These are phyloP conservation scores for Thymelicus acteon DNA, from an alignment of 2,888 invertebrate genomes.

Conservation along the genomic window DNA sequence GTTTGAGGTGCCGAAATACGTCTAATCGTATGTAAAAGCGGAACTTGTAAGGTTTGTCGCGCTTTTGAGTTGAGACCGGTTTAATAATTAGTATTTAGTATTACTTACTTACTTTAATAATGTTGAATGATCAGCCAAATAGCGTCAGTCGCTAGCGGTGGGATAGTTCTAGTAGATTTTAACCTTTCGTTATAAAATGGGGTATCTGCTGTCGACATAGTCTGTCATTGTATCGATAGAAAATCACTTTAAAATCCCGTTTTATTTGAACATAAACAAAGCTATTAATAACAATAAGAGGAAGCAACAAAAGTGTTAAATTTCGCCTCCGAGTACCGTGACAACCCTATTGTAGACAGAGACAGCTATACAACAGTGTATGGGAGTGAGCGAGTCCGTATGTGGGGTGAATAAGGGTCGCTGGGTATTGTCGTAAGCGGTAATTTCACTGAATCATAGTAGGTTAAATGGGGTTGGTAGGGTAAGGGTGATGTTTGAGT, in stretches of 20 bases:
- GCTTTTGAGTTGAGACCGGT: no score
- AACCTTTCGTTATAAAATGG: no score
- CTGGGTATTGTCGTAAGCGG: constrained; percentile 38
- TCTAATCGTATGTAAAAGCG: no score
- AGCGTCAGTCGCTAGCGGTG: no score
- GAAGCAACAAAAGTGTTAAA: constrained; percentile 34
- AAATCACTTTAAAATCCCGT: constrained; percentile 8
- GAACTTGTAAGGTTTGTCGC: no score
- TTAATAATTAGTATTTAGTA: no score
- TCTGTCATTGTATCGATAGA: not conserved
- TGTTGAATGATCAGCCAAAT: no score
- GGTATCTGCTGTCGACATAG: no score
- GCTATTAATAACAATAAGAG: constrained; percentile 34
- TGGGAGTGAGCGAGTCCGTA: constrained; percentile 13
- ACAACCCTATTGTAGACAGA: constrained; percentile 19
- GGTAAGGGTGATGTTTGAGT: constrained; percentile 17
- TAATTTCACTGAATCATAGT: constrained; percentile 38
- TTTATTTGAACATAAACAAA: constrained; percentile 24
- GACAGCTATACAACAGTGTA: not conserved
- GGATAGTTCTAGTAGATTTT: no score
- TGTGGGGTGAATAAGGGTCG: constrained; percentile 35
- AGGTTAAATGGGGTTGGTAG: constrained; percentile 34
- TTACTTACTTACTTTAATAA: no score
- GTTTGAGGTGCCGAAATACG: no score
- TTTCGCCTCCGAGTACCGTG: constrained; percentile 31